Evolutionary conservation across 2,888 invertebrate species (phyloP).

Genomic region (Trachelus stipa): DNA sequence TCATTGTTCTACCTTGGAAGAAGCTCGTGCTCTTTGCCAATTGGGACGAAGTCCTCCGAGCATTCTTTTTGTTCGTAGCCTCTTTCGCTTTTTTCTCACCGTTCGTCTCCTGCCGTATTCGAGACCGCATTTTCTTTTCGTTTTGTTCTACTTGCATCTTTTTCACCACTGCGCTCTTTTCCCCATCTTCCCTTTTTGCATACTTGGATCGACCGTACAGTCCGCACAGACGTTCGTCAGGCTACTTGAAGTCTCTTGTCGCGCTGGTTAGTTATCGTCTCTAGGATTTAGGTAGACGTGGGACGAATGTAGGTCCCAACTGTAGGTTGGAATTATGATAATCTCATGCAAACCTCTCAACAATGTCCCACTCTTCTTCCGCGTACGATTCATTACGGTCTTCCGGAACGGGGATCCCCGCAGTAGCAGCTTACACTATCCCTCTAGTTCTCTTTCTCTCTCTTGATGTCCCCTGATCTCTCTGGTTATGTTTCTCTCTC

Average conservation of each 20-base stretch:
- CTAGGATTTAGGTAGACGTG: background rate
- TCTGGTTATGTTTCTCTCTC: conserved; percentile 22
- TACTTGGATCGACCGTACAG: background rate
- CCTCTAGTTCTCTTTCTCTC: conserved; percentile 19
- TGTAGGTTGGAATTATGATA: conserved; percentile 38
- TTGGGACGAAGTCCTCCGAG: background rate
- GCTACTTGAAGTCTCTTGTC: background rate
- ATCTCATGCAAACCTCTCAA: conserved; percentile 31
- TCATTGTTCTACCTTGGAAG: background rate
- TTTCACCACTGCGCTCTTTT: conserved; percentile 15
- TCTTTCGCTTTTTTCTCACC: background rate
- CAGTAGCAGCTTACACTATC: conserved; percentile 10
- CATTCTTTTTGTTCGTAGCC: background rate
- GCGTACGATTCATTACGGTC: background rate
- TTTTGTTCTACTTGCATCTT: conserved; percentile 4
- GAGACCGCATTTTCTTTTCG: background rate
- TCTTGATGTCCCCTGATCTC: conserved; percentile 25
- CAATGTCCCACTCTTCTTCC: background rate
- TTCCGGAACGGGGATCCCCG: conserved; percentile 7
- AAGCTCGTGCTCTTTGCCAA: background rate
- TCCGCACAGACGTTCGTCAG: background rate
- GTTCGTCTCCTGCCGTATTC: conserved; percentile 16
- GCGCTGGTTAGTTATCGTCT: background rate
- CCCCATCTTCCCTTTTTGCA: background rate
- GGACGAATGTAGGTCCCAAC: background rate